Evolutionary conservation across 2,113 vertebrate species (phyloP).

Genomic region (Nycticorax nycticorax): DNA sequence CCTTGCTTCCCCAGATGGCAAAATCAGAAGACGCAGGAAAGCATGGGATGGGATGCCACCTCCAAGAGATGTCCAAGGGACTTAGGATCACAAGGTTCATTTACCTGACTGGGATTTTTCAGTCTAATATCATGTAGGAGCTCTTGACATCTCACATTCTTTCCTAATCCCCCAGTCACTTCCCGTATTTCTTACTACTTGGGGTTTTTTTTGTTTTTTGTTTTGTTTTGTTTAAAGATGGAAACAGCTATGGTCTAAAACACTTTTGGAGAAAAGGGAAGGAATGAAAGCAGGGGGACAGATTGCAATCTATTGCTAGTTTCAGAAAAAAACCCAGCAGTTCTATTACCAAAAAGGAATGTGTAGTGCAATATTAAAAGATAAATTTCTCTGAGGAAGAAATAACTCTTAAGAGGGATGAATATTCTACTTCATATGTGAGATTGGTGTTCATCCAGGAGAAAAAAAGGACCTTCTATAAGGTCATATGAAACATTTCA

Average conservation of each 20-base stretch:
- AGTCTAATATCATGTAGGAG: background rate
- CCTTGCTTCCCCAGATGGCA: background rate
- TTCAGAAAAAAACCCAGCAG: background rate
- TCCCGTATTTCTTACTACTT: background rate
- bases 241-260: background rate
- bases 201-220: too few relatives aligned
- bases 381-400: conserved; percentile 36
- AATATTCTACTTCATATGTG: conserved; percentile 12
- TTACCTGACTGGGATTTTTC: background rate
- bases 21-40: background rate
- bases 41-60: background rate
- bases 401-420: conserved; percentile 28
- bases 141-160: background rate
- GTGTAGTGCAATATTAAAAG: conserved; percentile 30
- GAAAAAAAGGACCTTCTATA: conserved; percentile 34
- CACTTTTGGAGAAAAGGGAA: background rate
- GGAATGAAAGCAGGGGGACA: background rate
- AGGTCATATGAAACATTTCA: conserved; percentile 37
- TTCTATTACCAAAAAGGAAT: conserved; percentile 23
- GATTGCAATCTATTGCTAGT: background rate
- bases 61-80: background rate
- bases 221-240: background rate
- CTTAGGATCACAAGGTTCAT: background rate
- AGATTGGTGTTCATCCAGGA: conserved; percentile 38
- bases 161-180: background rate